Conservation (phyloP, 2,113 vertebrate genomes). For the Synodontis membranacea region DNA sequence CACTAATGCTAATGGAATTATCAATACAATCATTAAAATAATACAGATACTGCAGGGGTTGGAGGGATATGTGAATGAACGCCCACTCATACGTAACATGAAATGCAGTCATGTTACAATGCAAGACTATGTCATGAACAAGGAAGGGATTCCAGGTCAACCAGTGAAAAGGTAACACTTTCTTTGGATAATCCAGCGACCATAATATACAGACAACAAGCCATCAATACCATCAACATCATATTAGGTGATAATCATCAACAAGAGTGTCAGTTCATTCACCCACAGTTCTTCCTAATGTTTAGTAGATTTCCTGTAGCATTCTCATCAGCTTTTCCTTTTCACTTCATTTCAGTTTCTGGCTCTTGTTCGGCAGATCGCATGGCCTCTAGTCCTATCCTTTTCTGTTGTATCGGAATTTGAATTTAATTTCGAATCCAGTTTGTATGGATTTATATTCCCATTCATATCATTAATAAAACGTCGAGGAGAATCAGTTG, state of each 20-base stretch:
- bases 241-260: not conserved
- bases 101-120: too few relatives aligned
- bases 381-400: not conserved
- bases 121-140: too few relatives aligned
- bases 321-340: not conserved
- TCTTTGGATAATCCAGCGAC: not conserved
- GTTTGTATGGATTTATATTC: not conserved
- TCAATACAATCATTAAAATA: not conserved
- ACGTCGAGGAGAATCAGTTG: not conserved
- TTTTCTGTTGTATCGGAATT: not conserved
- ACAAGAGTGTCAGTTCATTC: not conserved
- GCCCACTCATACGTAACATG: too few relatives aligned
- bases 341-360: not conserved
- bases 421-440: too few relatives aligned
- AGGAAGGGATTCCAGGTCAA: too few relatives aligned
- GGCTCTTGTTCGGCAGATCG: not conserved
- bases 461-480: not conserved
- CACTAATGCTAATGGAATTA: too few relatives aligned
- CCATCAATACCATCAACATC: not conserved
- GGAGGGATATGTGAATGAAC: too few relatives aligned
- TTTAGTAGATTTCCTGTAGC: not conserved
- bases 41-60: not conserved
- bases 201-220: not conserved
- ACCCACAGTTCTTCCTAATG: not conserved
- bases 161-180: not conserved